Percentiles rank a stretch among this genome's conserved stretches.
Evolutionary conservation across 2,797 vertebrate species (phyloP).

Genomic region (Propithecus deckenii): DNA sequence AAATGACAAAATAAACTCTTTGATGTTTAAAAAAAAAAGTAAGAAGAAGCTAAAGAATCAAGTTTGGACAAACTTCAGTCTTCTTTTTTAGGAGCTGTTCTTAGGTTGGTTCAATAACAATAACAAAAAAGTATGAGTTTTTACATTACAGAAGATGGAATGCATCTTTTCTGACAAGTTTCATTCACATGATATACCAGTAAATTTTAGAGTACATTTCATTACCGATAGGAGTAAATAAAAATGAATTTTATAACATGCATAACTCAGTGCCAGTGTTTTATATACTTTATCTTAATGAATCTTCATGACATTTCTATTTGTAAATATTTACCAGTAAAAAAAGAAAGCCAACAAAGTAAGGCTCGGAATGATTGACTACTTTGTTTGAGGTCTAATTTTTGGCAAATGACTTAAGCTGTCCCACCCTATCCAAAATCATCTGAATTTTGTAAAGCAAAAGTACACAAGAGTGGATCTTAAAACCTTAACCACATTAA

Average conservation of each 20-base stretch:
- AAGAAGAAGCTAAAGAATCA: not conserved
- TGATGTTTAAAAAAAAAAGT: not conserved
- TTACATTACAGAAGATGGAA: not conserved
- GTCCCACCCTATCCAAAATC: not conserved
- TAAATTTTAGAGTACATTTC: not conserved
- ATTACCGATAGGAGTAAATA: not conserved
- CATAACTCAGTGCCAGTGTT: not conserved
- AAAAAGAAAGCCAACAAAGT: not conserved
- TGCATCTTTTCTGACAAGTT: not conserved
- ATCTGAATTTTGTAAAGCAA: not conserved
- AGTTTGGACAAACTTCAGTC: not conserved
- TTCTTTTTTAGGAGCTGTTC: not conserved
- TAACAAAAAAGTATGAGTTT: not conserved
- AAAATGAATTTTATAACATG: not conserved
- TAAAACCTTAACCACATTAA: not conserved
- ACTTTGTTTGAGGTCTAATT: not conserved
- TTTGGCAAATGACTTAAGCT: not conserved
- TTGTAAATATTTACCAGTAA: constrained; percentile 11
- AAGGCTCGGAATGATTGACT: not conserved
- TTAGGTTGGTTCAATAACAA: constrained; percentile 14
- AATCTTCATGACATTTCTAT: not conserved
- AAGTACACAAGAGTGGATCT: not conserved
- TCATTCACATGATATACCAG: not conserved
- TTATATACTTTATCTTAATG: not conserved
- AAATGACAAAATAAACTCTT: not conserved